Percentiles rank a stretch among this genome's conserved stretches.
Conservation (phyloP, 2,888 invertebrate species). For the Patella caerulea region DNA sequence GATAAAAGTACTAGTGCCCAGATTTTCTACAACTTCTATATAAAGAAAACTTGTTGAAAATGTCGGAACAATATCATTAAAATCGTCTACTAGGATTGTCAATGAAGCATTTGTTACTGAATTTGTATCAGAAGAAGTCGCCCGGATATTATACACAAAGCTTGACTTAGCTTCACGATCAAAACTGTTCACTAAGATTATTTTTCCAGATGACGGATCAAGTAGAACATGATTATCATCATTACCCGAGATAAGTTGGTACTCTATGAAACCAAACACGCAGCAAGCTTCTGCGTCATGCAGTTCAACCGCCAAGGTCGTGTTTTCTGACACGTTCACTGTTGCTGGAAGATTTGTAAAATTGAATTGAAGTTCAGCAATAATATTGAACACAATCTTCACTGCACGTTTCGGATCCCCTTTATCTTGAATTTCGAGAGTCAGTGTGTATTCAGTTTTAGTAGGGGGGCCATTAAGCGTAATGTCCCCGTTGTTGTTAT, state of each 20-base stretch:
- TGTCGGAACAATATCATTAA: constrained; percentile 50
- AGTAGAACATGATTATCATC: constrained; percentile 25
- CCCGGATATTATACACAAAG: constrained; percentile 33
- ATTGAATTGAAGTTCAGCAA: constrained; percentile 25
- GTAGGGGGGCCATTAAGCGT: constrained; percentile 20
- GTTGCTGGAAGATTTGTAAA: constrained; percentile 19
- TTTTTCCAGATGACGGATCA: constrained; percentile 39
- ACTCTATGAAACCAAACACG: constrained; percentile 20
- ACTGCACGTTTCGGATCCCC: constrained; percentile 4
- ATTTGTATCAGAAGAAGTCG: constrained; percentile 35
- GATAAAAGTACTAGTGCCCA: constrained; percentile 22
- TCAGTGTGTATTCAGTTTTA: neutral
- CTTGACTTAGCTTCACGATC: constrained; percentile 43
- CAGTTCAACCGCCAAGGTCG: neutral
- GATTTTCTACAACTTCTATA: constrained; percentile 38
- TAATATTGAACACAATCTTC: constrained; percentile 10
- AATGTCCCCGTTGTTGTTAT: constrained; percentile 39
- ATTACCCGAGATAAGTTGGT: constrained; percentile 22
- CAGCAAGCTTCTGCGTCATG: constrained; percentile 16
- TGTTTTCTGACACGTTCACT: constrained; percentile 1
- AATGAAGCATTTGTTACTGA: constrained; percentile 36
- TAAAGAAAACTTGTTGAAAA: constrained; percentile 38
- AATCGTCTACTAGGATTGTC: constrained; percentile 40
- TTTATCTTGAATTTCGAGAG: constrained; percentile 8
- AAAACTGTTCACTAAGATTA: constrained; percentile 35